A percentile compares a stretch with the other conserved stretches of the same genome.
phyloP scores from a whole-genome alignment of 2,797 vertebrate genomes.

The Coranthus polyacanthus region DNA sequence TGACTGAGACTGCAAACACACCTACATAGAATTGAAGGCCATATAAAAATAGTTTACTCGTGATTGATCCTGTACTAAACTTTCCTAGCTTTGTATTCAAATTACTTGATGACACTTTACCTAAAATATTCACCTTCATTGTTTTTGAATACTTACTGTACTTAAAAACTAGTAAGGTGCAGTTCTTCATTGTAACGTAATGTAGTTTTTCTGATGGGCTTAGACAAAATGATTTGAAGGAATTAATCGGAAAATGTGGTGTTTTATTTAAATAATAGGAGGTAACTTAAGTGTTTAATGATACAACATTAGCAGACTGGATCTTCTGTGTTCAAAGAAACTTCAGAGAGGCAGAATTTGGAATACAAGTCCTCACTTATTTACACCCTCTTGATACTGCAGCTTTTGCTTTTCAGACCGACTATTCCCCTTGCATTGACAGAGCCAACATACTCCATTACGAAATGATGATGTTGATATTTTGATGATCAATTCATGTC shows the following conservation, averaged over 20 bases:
- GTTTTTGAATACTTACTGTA: neutral
- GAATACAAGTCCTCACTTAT: constrained; percentile 57
- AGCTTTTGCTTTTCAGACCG: constrained; percentile 46
- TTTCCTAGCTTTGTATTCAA: neutral
- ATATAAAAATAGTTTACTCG: neutral
- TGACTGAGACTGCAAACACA: constrained; percentile 11
- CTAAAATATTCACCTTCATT: neutral
- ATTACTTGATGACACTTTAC: neutral
- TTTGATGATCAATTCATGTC: constrained; percentile 86
- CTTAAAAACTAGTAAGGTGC: constrained; percentile 1
- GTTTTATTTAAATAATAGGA: constrained; percentile 23
- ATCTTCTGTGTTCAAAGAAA: constrained; percentile 46
- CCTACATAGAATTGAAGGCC: neutral
- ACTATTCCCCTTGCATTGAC: constrained; percentile 16
- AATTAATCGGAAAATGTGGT: neutral
- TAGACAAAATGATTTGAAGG: neutral
- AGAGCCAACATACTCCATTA: constrained; percentile 65
- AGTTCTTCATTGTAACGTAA: neutral
- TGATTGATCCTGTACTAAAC: neutral
- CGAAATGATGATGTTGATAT: constrained; percentile 83
- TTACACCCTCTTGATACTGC: constrained; percentile 54
- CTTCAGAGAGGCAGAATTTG: constrained; percentile 44
- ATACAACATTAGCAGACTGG: constrained; percentile 25
- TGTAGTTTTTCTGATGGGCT: too few species aligned
- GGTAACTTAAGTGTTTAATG: constrained; percentile 35